Evolutionary conservation across 1,140 invertebrate species (phyloP).

Genomic region (Cherax destructor): DNA sequence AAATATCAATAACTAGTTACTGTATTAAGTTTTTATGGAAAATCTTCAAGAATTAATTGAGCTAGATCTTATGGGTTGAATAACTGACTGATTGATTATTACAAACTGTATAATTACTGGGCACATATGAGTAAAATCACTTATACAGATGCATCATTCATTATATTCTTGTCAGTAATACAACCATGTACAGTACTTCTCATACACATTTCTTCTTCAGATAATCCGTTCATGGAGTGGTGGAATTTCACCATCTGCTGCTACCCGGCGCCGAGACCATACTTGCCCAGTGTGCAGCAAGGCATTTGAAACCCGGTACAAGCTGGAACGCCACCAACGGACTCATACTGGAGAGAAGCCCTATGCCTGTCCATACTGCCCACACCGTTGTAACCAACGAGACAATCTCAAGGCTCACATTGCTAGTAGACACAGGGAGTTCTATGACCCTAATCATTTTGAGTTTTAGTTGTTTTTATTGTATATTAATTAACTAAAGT

Average conservation of each 20-base stretch:
- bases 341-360: conserved; percentile 98
- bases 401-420: conserved; percentile 72
- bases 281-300: conserved; percentile 57
- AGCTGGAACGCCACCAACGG: conserved; percentile 82
- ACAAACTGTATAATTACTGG: too few species aligned
- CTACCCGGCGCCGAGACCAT: conserved; percentile 43
- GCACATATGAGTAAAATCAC: too few species aligned
- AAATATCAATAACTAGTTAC: neutral
- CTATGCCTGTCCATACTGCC: conserved; percentile 95
- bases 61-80: too few species aligned
- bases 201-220: conserved; percentile 20
- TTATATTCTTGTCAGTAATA: neutral
- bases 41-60: too few species aligned
- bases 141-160: neutral
- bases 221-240: conserved; percentile 21
- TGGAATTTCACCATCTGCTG: conserved; percentile 6
- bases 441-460: conserved; percentile 42
- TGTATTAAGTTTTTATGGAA: neutral
- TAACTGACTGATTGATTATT: too few species aligned
- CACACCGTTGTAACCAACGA: conserved; percentile 79
- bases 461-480: conserved; percentile 4
- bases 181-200: neutral
- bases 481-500: neutral
- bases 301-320: conserved; percentile 64
- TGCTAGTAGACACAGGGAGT: conserved; percentile 58